A percentile compares a stretch with the other conserved stretches of the same genome.
Evolutionary conservation across 1,140 invertebrate genomes (phyloP).

Genomic region (Mya arenaria): DNA sequence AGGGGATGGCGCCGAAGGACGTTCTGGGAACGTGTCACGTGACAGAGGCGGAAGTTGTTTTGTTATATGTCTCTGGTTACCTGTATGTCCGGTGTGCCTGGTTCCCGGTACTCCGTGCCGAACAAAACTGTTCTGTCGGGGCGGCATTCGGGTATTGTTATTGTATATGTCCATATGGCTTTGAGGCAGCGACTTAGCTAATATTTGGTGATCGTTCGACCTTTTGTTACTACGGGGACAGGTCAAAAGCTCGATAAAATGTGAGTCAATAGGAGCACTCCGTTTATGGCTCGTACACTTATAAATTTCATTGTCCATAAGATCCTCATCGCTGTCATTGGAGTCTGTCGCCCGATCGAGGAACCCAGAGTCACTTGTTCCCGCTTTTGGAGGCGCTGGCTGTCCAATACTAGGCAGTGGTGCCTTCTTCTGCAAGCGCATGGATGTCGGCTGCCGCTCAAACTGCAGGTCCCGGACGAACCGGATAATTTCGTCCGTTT

Average conservation of each 20-base stretch:
- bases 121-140: conserved; percentile 46
- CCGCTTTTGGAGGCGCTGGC: not conserved
- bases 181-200: conserved; percentile 31
- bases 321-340: conserved; percentile 44
- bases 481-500: conserved; percentile 63
- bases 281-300: not conserved
- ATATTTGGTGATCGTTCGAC: conserved; percentile 36
- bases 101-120: not conserved
- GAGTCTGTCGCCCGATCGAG: conserved; percentile 42
- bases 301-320: conserved; percentile 45
- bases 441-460: conserved; percentile 58
- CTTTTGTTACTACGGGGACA: conserved; percentile 28
- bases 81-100: conserved; percentile 1
- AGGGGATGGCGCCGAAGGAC: conserved; percentile 60
- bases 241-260: conserved; percentile 29
- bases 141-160: conserved; percentile 8
- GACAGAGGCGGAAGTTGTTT: conserved; percentile 61
- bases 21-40: conserved; percentile 49
- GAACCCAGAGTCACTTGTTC: conserved; percentile 40
- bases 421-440: conserved; percentile 55
- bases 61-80: conserved; percentile 8
- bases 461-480: conserved; percentile 64
- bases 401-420: conserved; percentile 62
- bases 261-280: conserved; percentile 20
- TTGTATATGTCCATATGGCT: conserved; percentile 36